Evolutionary conservation across 2,113 vertebrate species (phyloP).

Genomic region (Suncus etruscus): DNA sequence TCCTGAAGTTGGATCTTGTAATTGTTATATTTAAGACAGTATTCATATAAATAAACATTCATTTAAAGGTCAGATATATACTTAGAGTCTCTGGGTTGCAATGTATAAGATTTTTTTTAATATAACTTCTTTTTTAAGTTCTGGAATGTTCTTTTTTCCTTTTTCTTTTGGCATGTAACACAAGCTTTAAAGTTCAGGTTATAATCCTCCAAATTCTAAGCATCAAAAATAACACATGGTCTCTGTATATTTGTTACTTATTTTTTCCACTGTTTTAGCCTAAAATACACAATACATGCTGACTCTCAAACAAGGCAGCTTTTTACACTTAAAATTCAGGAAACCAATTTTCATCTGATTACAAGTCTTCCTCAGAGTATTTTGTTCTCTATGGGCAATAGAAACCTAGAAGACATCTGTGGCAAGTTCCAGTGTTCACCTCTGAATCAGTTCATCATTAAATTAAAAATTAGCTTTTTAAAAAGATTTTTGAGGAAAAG

Average conservation of each 20-base stretch:
- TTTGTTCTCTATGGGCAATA: not conserved
- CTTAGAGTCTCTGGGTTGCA: not conserved
- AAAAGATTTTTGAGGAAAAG: not conserved
- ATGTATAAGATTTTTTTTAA: not conserved
- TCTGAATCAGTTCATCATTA: not conserved
- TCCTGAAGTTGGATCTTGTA: not conserved
- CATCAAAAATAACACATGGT: too few species aligned
- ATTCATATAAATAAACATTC: slow-evolving; percentile 39
- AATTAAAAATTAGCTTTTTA: not conserved
- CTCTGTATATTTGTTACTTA: too few species aligned
- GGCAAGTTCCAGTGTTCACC: slow-evolving; percentile 25
- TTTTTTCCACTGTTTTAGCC: not conserved
- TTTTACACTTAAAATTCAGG: slow-evolving; percentile 45
- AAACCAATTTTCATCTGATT: slow-evolving; percentile 22
- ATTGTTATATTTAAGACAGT: slow-evolving; percentile 41
- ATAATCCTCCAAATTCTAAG: too few species aligned
- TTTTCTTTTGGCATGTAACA: too few species aligned
- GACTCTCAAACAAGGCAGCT: not conserved
- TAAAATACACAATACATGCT: slow-evolving; percentile 2
- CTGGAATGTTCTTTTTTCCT: too few species aligned
- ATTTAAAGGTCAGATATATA: slow-evolving; percentile 46
- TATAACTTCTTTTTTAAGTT: too few species aligned
- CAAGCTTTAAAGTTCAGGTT: too few species aligned
- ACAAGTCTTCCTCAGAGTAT: not conserved
- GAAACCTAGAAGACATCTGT: slow-evolving; percentile 10